These are phyloP conservation scores for Condylura cristata DNA, from an alignment of 2,113 vertebrate species.

Conservation along the genomic window DNA sequence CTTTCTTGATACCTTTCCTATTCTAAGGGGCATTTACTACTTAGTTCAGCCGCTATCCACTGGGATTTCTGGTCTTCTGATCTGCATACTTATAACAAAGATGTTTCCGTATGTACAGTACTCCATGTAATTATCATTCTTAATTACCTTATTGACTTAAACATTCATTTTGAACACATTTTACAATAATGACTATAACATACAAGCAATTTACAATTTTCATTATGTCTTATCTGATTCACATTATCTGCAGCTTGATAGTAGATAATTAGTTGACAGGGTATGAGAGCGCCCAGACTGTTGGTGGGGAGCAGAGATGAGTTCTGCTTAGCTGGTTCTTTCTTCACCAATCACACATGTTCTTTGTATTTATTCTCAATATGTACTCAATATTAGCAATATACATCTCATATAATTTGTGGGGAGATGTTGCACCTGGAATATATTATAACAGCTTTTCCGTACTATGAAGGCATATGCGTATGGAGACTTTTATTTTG, in stretches of 20 bases:
- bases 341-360: constrained; percentile 45
- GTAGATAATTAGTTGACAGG: constrained; percentile 63
- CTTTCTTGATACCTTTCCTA: constrained; percentile 34
- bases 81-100: neutral
- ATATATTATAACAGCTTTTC: neutral
- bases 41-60: neutral
- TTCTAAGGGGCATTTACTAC: neutral
- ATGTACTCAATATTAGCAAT: neutral
- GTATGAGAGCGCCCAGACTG: constrained; percentile 51
- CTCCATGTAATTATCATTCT: constrained; percentile 56
- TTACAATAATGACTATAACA: constrained; percentile 42
- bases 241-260: constrained; percentile 42
- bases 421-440: neutral
- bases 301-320: neutral
- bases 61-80: constrained; percentile 22
- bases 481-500: constrained; percentile 6
- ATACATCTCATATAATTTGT: neutral
- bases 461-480: neutral
- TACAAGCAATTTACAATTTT: constrained; percentile 42
- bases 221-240: constrained; percentile 50
- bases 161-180: constrained; percentile 40
- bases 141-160: constrained; percentile 64
- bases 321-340: constrained; percentile 48
- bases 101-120: constrained; percentile 1
- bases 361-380: constrained; percentile 44